Evolutionary conservation across 1,140 invertebrate genomes (phyloP), one percentile per base, ranked within the genome.

Genomic region (Gryllus bimaculatus): DNA sequence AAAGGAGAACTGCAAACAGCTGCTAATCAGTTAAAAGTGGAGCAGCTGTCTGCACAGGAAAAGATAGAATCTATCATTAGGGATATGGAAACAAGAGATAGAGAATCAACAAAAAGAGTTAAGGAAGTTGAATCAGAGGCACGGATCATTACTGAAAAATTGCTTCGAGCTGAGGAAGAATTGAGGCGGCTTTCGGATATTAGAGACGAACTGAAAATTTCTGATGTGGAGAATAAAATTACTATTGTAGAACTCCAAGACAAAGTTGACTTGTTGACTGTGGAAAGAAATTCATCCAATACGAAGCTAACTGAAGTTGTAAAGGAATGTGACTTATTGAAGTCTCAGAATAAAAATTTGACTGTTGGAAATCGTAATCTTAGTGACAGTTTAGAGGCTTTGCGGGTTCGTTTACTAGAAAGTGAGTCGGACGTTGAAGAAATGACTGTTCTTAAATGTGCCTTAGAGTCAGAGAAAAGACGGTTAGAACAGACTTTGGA

Each of bases 61-160:
- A 83, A 81, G 75, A 83, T 85, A 7, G 83, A 85, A 75, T 84
- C 86, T 20, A 85, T 84, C 80, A 85, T 85, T 81, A 83, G 84
- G 0, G 85, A 86, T 79, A 82, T 83, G 75, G 83, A 85, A 74
- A 85, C 84, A 2, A 82, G 84, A 47, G 85, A 85, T 77, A 83
- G 85, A 48, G 85, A 86, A 81, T 83, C 83, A 74, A 81, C 85
- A 0, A 85, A 83, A 80, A 82, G 83, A 78, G 81, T 83, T 15
- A 77, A 49, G n/a, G 76, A 77, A 49, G 76, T 48, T 8, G 76
- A 77, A 47, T 48, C 12, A 8, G 48, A 77, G 48, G 48, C 48
- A 20, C 13, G 48, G 8, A 20, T 20, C 13, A 20, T 20, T 18
- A n/a, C 3, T 7, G 48, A 77, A 48, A 49, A 77, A 12, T 10